These are phyloP conservation scores for Galagoides demidoff DNA, from an alignment of 2,797 vertebrate genomes.

Conservation along the genomic window DNA sequence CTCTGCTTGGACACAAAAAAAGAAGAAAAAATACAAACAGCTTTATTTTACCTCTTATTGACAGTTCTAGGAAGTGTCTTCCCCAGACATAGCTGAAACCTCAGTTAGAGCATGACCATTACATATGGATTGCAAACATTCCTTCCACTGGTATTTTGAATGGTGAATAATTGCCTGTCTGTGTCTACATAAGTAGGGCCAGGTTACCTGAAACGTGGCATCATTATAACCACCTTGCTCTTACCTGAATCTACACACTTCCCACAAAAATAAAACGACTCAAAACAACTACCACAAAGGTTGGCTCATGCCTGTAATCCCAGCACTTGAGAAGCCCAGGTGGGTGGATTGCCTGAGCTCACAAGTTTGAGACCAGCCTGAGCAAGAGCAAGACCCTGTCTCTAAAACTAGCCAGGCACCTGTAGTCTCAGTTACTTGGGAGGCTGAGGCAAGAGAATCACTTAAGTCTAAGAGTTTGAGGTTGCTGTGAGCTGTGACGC, in stretches of 20 bases:
- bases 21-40: background rate
- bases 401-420: no score
- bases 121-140: background rate
- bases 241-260: background rate
- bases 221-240: background rate
- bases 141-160: background rate
- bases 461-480: no score
- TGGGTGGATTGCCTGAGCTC: no score
- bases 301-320: no score
- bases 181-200: background rate
- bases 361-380: no score
- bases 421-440: no score
- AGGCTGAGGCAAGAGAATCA: no score
- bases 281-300: background rate
- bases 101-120: background rate
- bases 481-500: no score
- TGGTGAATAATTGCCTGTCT: background rate
- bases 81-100: background rate
- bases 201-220: background rate
- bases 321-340: no score
- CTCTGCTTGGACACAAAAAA: background rate
- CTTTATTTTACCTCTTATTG: background rate
- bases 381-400: no score
- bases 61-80: background rate
- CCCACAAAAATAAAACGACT: constrained; percentile 15